Evolutionary conservation across 2,797 vertebrate species (phyloP), one percentile per base, ranked within the genome.

Genomic region (Alauda arvensis): DNA sequence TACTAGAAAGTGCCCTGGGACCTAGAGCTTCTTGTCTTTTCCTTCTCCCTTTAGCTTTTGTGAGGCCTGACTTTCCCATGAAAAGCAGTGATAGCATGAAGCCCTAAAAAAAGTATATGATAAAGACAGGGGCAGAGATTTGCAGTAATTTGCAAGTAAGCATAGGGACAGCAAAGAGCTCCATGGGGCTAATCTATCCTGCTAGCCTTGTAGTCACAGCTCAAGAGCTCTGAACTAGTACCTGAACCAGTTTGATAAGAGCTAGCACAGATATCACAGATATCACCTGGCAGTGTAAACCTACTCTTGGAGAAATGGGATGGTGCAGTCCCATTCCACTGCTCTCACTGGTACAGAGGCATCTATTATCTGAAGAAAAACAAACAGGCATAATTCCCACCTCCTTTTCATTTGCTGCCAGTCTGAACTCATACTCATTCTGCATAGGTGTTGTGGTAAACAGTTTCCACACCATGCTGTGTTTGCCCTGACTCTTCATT

Each of bases 31-130:
- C 37, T 42, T 75, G 15, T 28, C 12, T 49, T 67, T 77, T 80
- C 9, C 9, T 72, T 85, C n/a, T 80, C 3, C 3, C 13, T 49
- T 70, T 9, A 40, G 34, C 9, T 49, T 75, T 70, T 80, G 12
- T 34, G 18, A 19, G 18, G 4, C 14, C 39, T 68, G 62, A 23
- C 29, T 46, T 83, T 63, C 24, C n/a, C 14, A 18, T 52, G 66
- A 68, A 80, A 80, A 56, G 8, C 10, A 24, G 15, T 10, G 42
- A 31, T n/a, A 34, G 1, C 7, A 21, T 15, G 13, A 88, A 75
- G 9, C 39, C 15, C 60, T 26, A 18, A 19, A 61, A 59, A 74
- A 67, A 17, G 31, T 15, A 5, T 4, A 6, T 0, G 0, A 25
- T 21, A 18, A 28, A 34, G 52, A 48, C 7, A 42, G 19, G 8